Evolutionary conservation across 2,888 invertebrate genomes (phyloP).

Genomic region (Acronicta psi): DNA sequence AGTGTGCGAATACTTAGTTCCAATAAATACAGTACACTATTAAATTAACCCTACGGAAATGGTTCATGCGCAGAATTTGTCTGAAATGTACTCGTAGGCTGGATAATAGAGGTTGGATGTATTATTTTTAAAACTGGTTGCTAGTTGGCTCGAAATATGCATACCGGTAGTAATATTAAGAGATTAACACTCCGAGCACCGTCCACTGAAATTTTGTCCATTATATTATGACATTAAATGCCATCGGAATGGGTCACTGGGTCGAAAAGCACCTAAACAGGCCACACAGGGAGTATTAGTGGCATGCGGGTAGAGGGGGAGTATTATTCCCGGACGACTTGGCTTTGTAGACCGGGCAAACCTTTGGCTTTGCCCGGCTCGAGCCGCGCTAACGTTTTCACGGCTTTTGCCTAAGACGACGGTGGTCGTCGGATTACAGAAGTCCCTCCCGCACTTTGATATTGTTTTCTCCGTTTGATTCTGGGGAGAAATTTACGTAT

Average conservation of each 20-base stretch:
- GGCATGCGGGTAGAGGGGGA: slow-evolving; percentile 22
- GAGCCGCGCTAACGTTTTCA: slow-evolving; percentile 26
- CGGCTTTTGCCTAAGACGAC: slow-evolving; percentile 34
- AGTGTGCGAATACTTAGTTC: background rate
- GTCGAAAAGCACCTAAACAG: slow-evolving; percentile 13
- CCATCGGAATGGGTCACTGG: background rate
- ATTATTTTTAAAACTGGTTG: slow-evolving; percentile 5
- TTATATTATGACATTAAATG: background rate
- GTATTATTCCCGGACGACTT: slow-evolving; percentile 19
- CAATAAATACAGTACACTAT: too few species aligned
- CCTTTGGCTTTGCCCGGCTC: slow-evolving; percentile 31
- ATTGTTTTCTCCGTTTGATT: slow-evolving; percentile 25
- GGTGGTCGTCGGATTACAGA: slow-evolving; percentile 35
- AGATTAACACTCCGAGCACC: background rate
- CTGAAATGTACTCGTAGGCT: background rate
- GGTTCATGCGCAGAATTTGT: too few species aligned
- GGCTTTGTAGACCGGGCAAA: slow-evolving; percentile 29
- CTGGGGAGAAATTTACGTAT: slow-evolving; percentile 42
- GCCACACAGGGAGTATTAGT: slow-evolving; percentile 21
- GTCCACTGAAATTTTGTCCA: background rate
- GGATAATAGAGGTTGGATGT: background rate
- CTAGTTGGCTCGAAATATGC: background rate
- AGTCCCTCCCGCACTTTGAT: slow-evolving; percentile 22
- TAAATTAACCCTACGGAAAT: too few species aligned
- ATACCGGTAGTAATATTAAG: slow-evolving; percentile 5